phyloP scores from a whole-genome alignment of 1,140 invertebrate species.

The Caerostris extrusa region DNA sequence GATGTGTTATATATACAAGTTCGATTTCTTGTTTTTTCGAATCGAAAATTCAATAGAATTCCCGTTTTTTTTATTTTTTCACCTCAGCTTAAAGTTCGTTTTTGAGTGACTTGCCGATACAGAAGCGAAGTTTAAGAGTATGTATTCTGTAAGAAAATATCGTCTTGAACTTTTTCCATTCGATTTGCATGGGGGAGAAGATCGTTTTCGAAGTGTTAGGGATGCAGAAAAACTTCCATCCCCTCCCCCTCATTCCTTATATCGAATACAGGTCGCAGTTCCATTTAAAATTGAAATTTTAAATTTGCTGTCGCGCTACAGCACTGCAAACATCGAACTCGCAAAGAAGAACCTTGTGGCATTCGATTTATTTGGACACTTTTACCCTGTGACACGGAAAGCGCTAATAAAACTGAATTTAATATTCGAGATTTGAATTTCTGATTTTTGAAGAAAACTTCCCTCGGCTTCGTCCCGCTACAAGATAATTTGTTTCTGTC shows the following conservation, averaged over 20 bases:
- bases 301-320: background rate
- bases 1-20: conserved; percentile 29
- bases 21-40: background rate
- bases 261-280: conserved; percentile 29
- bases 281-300: conserved; percentile 25
- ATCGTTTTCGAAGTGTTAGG: background rate
- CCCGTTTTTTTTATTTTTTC: conserved; percentile 43
- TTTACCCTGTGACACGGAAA: background rate
- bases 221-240: background rate
- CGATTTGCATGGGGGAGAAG: conserved; percentile 39
- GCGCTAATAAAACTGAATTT: conserved; percentile 46
- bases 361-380: conserved; percentile 66
- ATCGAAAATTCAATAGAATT: conserved; percentile 52
- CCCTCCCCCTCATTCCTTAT: background rate
- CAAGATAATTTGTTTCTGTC: conserved; percentile 54
- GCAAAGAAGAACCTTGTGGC: conserved; percentile 6
- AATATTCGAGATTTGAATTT: conserved; percentile 24
- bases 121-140: conserved; percentile 72
- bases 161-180: conserved; percentile 30
- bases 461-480: background rate
- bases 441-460: conserved; percentile 32
- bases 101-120: conserved; percentile 75
- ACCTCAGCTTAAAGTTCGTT: background rate
- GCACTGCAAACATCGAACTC: background rate
- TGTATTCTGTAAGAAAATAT: conserved; percentile 65